Evolutionary conservation across 2,113 vertebrate species (phyloP).

Genomic region (Columba janthina): DNA sequence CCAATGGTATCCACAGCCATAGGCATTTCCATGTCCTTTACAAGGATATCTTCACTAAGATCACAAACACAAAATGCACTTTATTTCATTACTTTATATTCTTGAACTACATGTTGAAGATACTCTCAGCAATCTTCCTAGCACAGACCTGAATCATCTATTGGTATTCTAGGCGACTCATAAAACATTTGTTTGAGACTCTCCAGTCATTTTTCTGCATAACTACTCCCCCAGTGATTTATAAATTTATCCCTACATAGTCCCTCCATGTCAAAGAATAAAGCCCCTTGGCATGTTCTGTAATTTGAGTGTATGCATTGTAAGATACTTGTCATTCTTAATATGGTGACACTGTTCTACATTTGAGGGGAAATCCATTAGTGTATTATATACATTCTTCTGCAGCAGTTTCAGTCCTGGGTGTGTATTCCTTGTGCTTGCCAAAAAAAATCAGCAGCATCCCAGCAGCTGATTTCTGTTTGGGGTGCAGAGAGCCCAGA

Average conservation of each 20-base stretch:
- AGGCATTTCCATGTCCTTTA: neutral
- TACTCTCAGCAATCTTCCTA: neutral
- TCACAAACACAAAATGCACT: neutral
- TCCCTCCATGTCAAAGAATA: neutral
- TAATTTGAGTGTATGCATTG: neutral
- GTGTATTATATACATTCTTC: neutral
- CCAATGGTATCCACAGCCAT: neutral
- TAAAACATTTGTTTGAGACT: neutral
- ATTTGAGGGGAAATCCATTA: neutral
- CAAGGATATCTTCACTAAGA: neutral
- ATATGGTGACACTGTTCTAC: neutral
- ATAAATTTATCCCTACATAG: neutral
- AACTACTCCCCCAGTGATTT: neutral
- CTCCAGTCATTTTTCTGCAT: neutral
- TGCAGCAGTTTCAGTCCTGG: neutral
- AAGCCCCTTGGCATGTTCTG: accelerated
- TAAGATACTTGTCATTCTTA: neutral
- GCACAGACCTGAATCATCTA: neutral
- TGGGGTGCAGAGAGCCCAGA: neutral
- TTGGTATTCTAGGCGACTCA: neutral
- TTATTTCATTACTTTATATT: neutral
- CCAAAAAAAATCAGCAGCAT: neutral
- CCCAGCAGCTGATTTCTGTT: neutral
- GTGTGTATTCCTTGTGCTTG: neutral
- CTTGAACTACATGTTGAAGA: neutral